Evolutionary conservation across 1,140 invertebrate species (phyloP).

Genomic region (Drosophila leontia): DNA sequence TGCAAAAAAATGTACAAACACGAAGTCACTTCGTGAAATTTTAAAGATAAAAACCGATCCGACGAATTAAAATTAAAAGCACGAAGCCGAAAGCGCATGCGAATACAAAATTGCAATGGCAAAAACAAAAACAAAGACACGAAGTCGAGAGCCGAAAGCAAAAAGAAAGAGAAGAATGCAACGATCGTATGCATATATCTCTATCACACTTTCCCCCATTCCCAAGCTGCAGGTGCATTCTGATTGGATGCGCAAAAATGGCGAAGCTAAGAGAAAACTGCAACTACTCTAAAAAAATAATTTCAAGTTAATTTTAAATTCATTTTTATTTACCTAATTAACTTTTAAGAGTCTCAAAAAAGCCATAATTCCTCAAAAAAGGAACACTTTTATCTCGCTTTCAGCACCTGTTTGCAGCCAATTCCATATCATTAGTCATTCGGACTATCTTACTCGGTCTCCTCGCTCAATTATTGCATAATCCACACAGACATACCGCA

Average conservation of each 20-base stretch:
- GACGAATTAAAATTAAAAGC: conserved; percentile 74
- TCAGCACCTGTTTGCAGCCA: conserved; percentile 39
- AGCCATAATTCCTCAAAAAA: background rate
- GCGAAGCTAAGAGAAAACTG: conserved; percentile 10
- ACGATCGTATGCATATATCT: conserved; percentile 12
- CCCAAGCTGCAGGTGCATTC: conserved; percentile 21
- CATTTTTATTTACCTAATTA: background rate
- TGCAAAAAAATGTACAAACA: conserved; percentile 6
- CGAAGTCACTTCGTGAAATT: conserved; percentile 48
- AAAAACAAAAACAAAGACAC: conserved; percentile 16
- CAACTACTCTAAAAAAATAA: background rate
- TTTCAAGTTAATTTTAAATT: background rate
- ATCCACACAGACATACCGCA: conserved; percentile 20
- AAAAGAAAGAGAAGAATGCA: conserved; percentile 29
- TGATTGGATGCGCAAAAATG: conserved; percentile 61
- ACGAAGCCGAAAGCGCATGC: conserved; percentile 69
- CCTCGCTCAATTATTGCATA: conserved; percentile 46
- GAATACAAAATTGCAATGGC: conserved; percentile 60
- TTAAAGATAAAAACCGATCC: conserved; percentile 45
- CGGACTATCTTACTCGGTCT: conserved; percentile 42
- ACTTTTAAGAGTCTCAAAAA: background rate
- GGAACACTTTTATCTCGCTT: conserved; percentile 5
- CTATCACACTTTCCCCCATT: background rate
- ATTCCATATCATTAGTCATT: conserved; percentile 43
- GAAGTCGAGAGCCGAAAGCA: conserved; percentile 16